Evolutionary conservation across 2,113 vertebrate genomes (phyloP).

Genomic region (Apodemus speciosus): DNA sequence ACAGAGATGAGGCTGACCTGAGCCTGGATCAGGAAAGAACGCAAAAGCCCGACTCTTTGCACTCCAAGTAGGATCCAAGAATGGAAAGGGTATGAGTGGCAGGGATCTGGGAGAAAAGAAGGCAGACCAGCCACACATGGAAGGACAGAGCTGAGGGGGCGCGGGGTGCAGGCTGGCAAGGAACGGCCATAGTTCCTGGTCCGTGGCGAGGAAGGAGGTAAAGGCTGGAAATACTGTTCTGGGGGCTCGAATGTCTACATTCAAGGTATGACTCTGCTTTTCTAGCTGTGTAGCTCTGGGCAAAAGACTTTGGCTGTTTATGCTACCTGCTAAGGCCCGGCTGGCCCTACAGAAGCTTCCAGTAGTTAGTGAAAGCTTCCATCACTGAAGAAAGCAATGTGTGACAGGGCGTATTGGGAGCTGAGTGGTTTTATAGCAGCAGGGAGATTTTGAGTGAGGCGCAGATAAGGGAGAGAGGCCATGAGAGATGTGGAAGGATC

Average conservation of each 20-base stretch:
- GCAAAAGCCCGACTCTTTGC: background rate
- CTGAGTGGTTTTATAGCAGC: background rate
- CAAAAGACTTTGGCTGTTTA: background rate
- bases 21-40: background rate
- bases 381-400: background rate
- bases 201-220: background rate
- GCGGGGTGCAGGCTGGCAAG: accelerated
- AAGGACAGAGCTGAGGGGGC: background rate
- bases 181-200: accelerated
- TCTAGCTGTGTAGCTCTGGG: background rate
- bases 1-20: background rate
- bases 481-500: background rate
- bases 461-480: background rate
- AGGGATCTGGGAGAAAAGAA: background rate
- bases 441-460: background rate
- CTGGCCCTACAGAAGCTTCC: accelerated
- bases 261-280: background rate
- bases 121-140: background rate
- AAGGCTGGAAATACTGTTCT: background rate
- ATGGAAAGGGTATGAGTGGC: background rate
- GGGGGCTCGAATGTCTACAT: accelerated
- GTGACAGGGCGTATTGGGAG: background rate
- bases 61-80: background rate
- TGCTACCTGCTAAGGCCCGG: background rate
- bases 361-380: background rate